A percentile compares a stretch with the other conserved stretches of the same genome.
phyloP scores from a whole-genome alignment of 1,140 invertebrate species.

The Neocloeon triangulifer region DNA sequence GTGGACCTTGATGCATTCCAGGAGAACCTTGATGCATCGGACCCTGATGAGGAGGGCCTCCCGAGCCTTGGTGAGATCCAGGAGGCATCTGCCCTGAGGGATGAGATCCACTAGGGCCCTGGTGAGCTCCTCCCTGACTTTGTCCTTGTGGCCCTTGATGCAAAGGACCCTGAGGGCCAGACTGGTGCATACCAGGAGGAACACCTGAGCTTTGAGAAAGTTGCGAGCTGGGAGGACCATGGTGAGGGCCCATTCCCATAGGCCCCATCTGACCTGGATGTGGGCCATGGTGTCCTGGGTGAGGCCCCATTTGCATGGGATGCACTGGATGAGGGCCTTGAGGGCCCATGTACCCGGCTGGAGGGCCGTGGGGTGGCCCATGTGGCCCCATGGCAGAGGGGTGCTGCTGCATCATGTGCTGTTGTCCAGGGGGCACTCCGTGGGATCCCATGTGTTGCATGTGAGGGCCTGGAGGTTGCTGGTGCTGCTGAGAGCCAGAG shows the following conservation, averaged over 20 bases:
- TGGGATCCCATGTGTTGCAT: too few species aligned
- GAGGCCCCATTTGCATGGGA: constrained; percentile 2
- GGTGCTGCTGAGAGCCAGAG: too few species aligned
- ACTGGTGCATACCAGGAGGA: background rate
- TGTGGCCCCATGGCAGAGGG: too few species aligned
- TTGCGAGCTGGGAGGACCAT: constrained; percentile 6
- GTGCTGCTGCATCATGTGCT: too few species aligned
- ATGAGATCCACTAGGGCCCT: background rate
- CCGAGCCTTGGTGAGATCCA: too few species aligned
- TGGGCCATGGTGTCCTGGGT: background rate
- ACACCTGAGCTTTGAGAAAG: background rate
- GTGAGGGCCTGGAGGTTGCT: too few species aligned
- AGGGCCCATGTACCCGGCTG: too few species aligned
- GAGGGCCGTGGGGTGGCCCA: too few species aligned
- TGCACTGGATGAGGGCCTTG: background rate
- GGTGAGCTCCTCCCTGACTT: background rate
- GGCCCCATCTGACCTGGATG: constrained; percentile 3
- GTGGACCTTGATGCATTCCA: constrained; percentile 20
- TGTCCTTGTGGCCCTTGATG: background rate
- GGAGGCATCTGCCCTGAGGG: background rate
- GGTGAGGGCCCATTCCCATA: constrained; percentile 7
- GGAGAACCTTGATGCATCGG: constrained; percentile 10
- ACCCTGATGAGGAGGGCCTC: constrained; percentile 22
- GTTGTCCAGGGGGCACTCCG: too few species aligned
- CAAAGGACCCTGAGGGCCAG: background rate